Conservation (phyloP, 2,113 vertebrate species). For the Chlorocebus sabaeus region DNA sequence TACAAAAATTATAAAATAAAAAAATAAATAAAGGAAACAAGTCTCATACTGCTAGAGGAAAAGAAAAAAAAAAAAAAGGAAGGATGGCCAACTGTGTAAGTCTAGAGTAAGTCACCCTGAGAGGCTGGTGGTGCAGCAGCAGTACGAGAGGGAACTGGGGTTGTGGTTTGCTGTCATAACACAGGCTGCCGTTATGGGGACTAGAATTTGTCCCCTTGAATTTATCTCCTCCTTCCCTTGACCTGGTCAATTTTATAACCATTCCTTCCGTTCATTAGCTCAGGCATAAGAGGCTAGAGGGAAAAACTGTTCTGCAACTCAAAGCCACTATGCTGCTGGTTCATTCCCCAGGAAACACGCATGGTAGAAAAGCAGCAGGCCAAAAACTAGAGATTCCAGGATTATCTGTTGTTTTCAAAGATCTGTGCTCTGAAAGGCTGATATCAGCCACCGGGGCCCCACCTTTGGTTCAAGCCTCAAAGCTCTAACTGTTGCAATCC, state of each 20-base stretch:
- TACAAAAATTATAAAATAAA: no score
- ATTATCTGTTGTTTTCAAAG: background rate
- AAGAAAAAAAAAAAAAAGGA: background rate
- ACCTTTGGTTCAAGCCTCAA: background rate
- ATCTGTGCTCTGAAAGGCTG: background rate
- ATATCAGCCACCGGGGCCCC: background rate
- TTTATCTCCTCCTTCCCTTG: background rate
- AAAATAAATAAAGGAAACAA: no score
- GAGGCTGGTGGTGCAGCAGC: background rate
- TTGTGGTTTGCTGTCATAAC: background rate
- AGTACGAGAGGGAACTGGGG: background rate
- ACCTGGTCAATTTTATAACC: background rate
- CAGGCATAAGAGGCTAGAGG: background rate
- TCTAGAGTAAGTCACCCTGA: background rate
- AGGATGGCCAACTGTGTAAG: fast-evolving
- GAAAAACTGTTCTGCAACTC: background rate
- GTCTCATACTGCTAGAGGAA: no score
- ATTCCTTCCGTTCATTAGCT: background rate
- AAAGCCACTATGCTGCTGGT: constrained; percentile 14
- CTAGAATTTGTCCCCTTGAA: background rate
- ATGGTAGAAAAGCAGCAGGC: background rate
- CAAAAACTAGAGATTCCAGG: background rate
- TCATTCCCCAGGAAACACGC: background rate
- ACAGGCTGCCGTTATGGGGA: background rate
- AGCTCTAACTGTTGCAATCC: background rate